Base-by-base conservation (phyloP, 2,888 invertebrate genomes). In the Hemicrepidius hirtus region DNA sequence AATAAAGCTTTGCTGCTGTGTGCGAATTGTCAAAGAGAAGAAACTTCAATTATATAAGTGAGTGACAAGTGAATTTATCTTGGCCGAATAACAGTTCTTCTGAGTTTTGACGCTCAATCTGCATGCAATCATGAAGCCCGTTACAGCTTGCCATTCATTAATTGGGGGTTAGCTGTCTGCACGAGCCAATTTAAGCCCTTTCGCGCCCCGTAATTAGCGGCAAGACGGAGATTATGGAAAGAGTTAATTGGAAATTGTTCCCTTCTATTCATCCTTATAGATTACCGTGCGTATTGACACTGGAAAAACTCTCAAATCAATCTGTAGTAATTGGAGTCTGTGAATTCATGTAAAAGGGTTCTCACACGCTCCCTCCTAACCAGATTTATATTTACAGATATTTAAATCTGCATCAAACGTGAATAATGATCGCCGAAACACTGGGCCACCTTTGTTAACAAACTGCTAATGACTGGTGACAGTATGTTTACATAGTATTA, bases 201-300 rank as follows among this genome's bases (percentile, higher is more conserved):
- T 80, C 81, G 77, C 78, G 76, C 60, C 71, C 60, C 75, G 75
- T 84, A 84, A 85, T 84, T 84, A 84, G 82, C 80, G 82, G 79
- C 78, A 83, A 82, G 82, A 81, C 81, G 79, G 79, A 83, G 83
- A 84, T 84, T 84, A 85, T 81, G 80, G 82, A 82, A 85, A 82
- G 84, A 83, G 83, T 84, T 85, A 84, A 85, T 85, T 85, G 82
- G 84, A 84, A 84, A 84, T 83, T 84, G 84, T 83, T 83, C 82
- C 76, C 78, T 77, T 69, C 76, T 75, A 77, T 76, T 77, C 77
- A 78, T 77, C 74, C 77, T 75, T 72, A 71, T 59, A 75, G 77
- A 80, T 79, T 76, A 77, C 74, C 62, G 71, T 75, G 71, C 75
- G 75, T 74, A 75, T 75, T 75, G 77, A 78, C 76, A 76, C 72